phyloP scores from a whole-genome alignment of 1,140 invertebrate genomes.

The Nephila pilipes region DNA sequence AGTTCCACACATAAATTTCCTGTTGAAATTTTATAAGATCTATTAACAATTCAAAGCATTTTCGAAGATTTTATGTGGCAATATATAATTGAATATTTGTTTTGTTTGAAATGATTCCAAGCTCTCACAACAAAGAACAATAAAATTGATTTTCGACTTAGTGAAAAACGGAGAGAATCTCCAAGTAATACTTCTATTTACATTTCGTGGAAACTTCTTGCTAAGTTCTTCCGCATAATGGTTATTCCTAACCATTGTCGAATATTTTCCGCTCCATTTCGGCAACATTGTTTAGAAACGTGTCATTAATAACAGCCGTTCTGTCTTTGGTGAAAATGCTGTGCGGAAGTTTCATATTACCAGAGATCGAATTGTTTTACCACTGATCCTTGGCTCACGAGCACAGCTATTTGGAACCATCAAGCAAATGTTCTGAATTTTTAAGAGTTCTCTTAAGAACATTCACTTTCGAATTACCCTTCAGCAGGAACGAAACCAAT shows the following conservation, averaged over 20 bases:
- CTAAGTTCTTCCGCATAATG: background rate
- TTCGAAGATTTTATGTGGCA: too few species aligned
- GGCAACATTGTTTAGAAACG: background rate
- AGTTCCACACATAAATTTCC: too few species aligned
- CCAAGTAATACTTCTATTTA: background rate
- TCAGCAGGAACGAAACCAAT: background rate
- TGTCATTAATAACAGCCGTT: conserved; percentile 28
- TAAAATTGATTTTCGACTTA: background rate
- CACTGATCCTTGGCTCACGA: conserved; percentile 11
- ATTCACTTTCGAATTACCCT: background rate
- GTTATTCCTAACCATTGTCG: conserved; percentile 18
- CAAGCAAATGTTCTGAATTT: background rate
- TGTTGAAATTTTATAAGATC: too few species aligned
- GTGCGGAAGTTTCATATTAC: conserved; percentile 13
- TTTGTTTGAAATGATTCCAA: background rate
- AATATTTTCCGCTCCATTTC: conserved; percentile 50
- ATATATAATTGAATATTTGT: too few species aligned
- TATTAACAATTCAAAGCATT: too few species aligned
- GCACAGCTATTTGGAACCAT: background rate
- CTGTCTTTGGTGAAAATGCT: background rate
- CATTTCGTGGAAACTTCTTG: background rate
- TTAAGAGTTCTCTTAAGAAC: conserved; percentile 31
- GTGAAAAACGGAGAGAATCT: background rate
- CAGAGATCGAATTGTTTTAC: background rate
- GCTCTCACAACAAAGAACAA: background rate